Base-by-base conservation (phyloP, 2,797 vertebrate species). In the Chaunax sp. region DNA sequence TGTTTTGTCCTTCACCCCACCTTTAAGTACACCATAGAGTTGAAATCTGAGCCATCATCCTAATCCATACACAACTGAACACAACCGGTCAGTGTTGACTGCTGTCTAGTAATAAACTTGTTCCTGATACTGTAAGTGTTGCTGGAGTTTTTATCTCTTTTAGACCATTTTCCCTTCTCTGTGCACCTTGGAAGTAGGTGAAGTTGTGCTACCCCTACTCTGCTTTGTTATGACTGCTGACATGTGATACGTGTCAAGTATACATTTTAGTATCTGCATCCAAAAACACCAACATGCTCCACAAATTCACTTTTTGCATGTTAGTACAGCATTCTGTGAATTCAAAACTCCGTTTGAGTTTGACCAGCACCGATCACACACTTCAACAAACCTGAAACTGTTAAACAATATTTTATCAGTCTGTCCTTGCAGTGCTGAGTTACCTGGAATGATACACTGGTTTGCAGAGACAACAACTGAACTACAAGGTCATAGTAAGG, bases 371-470 rank as follows among this genome's bases (percentile, higher is more conserved):
- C 37, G 3, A 25, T 25, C 22, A 47, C 49, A 13, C 2, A 43
- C 9, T 0, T 5, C 3, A 16, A 16, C 38, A 40, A 33, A 30
- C 25, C 33, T 0, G 44, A 12, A 30, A 41, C 28, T 40, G 28
- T n/a, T n/a, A n/a, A n/a, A n/a, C n/a, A n/a, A n/a, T n/a, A n/a
- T n/a, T n/a, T n/a, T 35, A 54, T 69, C 30, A 19, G 33, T 22
- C 23, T 25, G 19, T 53, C 37, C 22, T 43, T 8, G 19, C 62
- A 14, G n/a, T 22, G 38, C 19, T 15, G 13, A 28, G 63, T 64
- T 70, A 83, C 83, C 84, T 83, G 70, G n/a, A 61, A 52, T 26
- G 20, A 38, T 44, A 78, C 58, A 44, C 52, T 1, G 46, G 56
- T 60, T 66, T 64, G 64, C 13, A 50, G 62, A 49, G 58, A 56